A percentile compares a stretch with the other conserved stretches of the same genome.
These are phyloP conservation scores for Kuschelorhynchus macadamiae DNA, from an alignment of 2,888 invertebrate species.

Conservation along the genomic window DNA sequence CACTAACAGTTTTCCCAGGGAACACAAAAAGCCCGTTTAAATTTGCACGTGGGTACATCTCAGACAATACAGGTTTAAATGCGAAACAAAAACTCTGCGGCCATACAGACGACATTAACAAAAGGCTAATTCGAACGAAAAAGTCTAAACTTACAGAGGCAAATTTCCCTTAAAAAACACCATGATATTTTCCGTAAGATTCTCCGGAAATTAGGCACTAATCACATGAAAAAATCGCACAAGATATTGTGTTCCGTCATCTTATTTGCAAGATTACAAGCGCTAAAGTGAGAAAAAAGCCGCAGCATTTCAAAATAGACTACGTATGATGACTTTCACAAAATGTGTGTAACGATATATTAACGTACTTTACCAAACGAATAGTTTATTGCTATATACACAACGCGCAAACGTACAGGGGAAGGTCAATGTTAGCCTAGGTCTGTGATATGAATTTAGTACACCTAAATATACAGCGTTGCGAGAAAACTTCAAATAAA, in stretches of 20 bases:
- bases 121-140: too few relatives aligned
- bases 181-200: slow-evolving; percentile 1
- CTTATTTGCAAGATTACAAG: slow-evolving; percentile 27
- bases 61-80: too few relatives aligned
- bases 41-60: too few relatives aligned
- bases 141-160: slow-evolving; percentile 37
- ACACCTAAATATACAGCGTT: too few relatives aligned
- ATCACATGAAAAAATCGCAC: slow-evolving; percentile 16
- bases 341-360: slow-evolving; percentile 42
- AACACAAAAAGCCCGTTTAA: too few relatives aligned
- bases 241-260: slow-evolving; percentile 28
- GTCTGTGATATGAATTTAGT: too few relatives aligned
- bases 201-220: slow-evolving; percentile 9
- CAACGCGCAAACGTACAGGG: slow-evolving; percentile 7
- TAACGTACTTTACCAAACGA: slow-evolving; percentile 39
- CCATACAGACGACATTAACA: too few relatives aligned
- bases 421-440: slow-evolving; percentile 30
- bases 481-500: too few relatives aligned
- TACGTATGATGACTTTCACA: slow-evolving; percentile 51
- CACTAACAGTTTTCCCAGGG: too few relatives aligned
- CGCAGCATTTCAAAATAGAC: slow-evolving; percentile 38
- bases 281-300: slow-evolving; percentile 31
- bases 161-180: slow-evolving; percentile 17
- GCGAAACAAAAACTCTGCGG: too few relatives aligned
- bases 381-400: slow-evolving; percentile 28